Conservation (phyloP, 2,113 vertebrate species). For the Neotragus moschatus region DNA sequence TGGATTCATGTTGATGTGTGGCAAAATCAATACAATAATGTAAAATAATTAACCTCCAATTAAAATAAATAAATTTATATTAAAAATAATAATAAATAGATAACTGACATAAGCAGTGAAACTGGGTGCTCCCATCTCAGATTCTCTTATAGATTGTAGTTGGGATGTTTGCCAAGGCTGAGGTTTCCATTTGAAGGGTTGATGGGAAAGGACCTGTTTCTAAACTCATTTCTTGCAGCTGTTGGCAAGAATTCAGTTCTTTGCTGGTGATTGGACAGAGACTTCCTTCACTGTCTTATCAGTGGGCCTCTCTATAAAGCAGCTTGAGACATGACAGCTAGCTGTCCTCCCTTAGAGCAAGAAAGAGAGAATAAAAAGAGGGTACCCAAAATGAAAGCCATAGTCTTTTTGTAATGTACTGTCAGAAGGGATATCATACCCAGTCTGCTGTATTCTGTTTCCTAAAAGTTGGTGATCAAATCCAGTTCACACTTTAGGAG, state of each 20-base stretch:
- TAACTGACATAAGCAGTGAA: not conserved
- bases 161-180: not conserved
- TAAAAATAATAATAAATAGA: not conserved
- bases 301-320: not conserved
- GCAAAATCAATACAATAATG: too few relatives aligned
- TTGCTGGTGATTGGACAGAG: not conserved
- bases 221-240: not conserved
- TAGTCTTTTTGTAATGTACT: not conserved
- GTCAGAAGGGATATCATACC: not conserved
- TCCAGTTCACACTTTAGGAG: not conserved
- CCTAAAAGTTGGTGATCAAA: not conserved
- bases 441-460: not conserved
- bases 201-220: not conserved
- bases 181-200: not conserved
- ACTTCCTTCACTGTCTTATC: not conserved
- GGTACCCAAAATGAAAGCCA: not conserved
- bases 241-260: not conserved
- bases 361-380: not conserved
- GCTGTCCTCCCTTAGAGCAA: not conserved
- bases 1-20: too few relatives aligned
- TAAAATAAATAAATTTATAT: too few relatives aligned
- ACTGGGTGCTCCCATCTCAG: not conserved
- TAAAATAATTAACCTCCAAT: too few relatives aligned
- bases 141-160: not conserved
- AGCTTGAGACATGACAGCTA: not conserved